Evolutionary conservation across 2,797 vertebrate species (phyloP).

Genomic region (Anabas testudineus): DNA sequence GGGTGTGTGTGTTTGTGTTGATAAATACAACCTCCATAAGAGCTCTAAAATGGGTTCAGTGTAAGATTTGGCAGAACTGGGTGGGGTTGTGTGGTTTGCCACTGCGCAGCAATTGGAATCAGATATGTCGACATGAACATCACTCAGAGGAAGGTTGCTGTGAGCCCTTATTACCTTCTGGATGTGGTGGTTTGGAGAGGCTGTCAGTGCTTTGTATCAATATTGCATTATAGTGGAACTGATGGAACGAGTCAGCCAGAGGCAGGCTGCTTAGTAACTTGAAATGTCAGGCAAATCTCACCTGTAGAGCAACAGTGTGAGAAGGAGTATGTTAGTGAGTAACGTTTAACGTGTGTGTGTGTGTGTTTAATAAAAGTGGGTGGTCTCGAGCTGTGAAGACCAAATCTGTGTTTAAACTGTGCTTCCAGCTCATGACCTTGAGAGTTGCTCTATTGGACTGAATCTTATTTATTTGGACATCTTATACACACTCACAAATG

Average conservation of each 20-base stretch:
- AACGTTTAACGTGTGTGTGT: conserved; percentile 58
- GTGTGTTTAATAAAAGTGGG: conserved; percentile 82
- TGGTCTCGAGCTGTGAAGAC: conserved; percentile 80
- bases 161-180: conserved; percentile 58
- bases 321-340: conserved; percentile 60
- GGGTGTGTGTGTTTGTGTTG: conserved; percentile 44
- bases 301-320: conserved; percentile 54
- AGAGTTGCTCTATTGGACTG: conserved; percentile 74
- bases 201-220: conserved; percentile 33
- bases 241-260: conserved; percentile 36
- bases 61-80: conserved; percentile 70
- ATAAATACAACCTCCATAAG: conserved; percentile 47
- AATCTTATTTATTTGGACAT: conserved; percentile 84
- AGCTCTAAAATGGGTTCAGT: conserved; percentile 55
- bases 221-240: conserved; percentile 51
- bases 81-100: conserved; percentile 61
- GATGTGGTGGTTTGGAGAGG: conserved; percentile 57
- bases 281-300: conserved; percentile 67
- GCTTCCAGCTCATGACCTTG: conserved; percentile 82
- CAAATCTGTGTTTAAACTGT: conserved; percentile 82
- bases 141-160: conserved; percentile 60
- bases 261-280: conserved; percentile 45
- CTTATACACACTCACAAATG: conserved; percentile 84
- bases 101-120: conserved; percentile 61
- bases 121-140: conserved; percentile 75